Evolutionary conservation across 2,113 vertebrate species (phyloP).

Genomic region (Phaethornis superciliosus): DNA sequence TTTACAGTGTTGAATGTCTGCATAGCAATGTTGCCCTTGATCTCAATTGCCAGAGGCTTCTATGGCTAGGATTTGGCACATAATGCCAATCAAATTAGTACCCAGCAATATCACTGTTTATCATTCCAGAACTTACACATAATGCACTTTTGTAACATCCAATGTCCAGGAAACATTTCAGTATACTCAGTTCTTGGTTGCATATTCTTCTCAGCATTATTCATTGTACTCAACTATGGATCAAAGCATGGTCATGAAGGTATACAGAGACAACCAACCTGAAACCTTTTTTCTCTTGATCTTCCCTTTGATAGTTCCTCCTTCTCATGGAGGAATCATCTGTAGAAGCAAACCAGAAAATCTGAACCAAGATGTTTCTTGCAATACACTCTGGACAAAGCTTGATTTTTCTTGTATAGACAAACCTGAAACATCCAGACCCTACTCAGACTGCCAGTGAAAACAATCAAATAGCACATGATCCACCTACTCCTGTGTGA

Average conservation of each 20-base stretch:
- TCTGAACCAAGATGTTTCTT: background rate
- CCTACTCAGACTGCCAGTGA: background rate
- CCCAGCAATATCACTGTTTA: background rate
- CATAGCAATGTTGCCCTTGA: background rate
- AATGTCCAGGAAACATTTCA: background rate
- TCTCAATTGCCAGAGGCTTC: background rate
- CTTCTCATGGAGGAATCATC: background rate
- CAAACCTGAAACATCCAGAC: background rate
- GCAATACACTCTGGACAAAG: background rate
- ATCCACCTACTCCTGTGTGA: background rate
- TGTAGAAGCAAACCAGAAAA: background rate
- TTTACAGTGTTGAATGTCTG: background rate
- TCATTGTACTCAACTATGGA: background rate
- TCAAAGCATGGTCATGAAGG: background rate
- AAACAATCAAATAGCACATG: background rate
- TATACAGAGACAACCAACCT: background rate
- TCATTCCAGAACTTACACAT: background rate
- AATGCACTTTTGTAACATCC: background rate
- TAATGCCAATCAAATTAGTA: background rate
- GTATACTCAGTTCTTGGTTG: background rate
- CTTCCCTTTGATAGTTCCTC: background rate
- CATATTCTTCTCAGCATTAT: background rate
- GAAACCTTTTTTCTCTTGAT: background rate
- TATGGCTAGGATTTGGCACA: background rate
- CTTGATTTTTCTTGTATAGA: background rate